A percentile compares a stretch with the other conserved stretches of the same genome.
phyloP scores from a whole-genome alignment of 1,140 invertebrate species.

The Orchesella cincta region DNA sequence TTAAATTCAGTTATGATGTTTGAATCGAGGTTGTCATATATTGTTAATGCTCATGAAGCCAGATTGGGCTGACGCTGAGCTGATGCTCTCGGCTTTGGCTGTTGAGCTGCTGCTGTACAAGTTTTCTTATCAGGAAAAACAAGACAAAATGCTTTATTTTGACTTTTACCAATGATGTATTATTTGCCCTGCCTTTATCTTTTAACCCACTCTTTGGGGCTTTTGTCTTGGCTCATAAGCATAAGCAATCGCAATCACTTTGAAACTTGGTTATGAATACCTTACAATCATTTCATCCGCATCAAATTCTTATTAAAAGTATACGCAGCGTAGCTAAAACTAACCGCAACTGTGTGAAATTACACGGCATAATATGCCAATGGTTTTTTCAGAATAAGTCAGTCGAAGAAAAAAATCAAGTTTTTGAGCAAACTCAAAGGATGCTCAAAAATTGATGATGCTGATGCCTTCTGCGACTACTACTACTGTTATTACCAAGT shows the following conservation, averaged over 20 bases:
- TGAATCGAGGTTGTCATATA: neutral
- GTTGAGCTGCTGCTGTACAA: neutral
- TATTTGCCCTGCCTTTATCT: too few relatives aligned
- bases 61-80: neutral
- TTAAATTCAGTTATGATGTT: neutral
- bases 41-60: neutral
- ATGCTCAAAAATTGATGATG: neutral
- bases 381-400: too few relatives aligned
- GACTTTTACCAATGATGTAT: too few relatives aligned
- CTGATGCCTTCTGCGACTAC: neutral
- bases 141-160: neutral
- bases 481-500: too few relatives aligned
- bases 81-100: neutral
- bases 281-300: too few relatives aligned
- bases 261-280: too few relatives aligned
- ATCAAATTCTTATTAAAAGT: too few relatives aligned
- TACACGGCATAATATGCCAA: too few relatives aligned
- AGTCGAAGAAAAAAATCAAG: neutral
- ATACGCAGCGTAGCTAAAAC: too few relatives aligned
- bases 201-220: neutral
- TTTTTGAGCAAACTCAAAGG: neutral
- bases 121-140: neutral
- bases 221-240: too few relatives aligned
- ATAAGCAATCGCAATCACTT: too few relatives aligned
- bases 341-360: too few relatives aligned